Percentiles rank a stretch among this genome's conserved stretches.
Evolutionary conservation across 2,888 invertebrate species (phyloP).

Genomic region (Mylabris sibirica): DNA sequence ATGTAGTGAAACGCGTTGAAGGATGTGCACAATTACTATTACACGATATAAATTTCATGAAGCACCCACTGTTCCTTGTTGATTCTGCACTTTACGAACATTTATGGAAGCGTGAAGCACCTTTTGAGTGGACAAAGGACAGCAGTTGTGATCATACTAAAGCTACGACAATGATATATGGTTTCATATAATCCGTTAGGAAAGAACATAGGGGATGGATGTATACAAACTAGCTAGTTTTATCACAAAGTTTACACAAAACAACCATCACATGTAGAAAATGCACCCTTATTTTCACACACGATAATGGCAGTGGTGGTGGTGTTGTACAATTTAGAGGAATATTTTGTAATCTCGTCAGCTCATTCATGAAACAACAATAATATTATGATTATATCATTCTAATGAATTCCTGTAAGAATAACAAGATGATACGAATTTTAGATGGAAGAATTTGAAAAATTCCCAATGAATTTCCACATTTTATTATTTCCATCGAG

Average conservation of each 20-base stretch:
- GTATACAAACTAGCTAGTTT: constrained; percentile 12
- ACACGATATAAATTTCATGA: constrained; percentile 34
- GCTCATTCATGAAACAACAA: constrained; percentile 35
- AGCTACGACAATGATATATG: constrained; percentile 41
- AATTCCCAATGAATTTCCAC: not conserved
- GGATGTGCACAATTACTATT: constrained; percentile 23
- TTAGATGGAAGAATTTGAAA: not conserved
- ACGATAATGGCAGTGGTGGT: not conserved
- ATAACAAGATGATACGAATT: not conserved
- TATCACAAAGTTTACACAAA: constrained; percentile 11
- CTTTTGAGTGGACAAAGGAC: constrained; percentile 43
- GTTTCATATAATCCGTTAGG: constrained; percentile 36
- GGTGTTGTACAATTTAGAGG: constrained; percentile 30
- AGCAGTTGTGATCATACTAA: constrained; percentile 37
- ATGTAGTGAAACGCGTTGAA: constrained; percentile 2
- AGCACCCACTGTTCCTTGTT: constrained; percentile 36
- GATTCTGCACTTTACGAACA: constrained; percentile 47
- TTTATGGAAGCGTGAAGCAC: constrained; percentile 45
- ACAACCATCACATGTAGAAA: not conserved
- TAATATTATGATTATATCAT: not conserved
- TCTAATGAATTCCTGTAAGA: not conserved
- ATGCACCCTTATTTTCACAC: not conserved
- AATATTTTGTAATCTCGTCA: constrained; percentile 47
- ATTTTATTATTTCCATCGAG: not conserved
- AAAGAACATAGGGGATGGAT: constrained; percentile 7